phyloP scores from a whole-genome alignment of 2,888 invertebrate species.

The Therioaphis trifolii region DNA sequence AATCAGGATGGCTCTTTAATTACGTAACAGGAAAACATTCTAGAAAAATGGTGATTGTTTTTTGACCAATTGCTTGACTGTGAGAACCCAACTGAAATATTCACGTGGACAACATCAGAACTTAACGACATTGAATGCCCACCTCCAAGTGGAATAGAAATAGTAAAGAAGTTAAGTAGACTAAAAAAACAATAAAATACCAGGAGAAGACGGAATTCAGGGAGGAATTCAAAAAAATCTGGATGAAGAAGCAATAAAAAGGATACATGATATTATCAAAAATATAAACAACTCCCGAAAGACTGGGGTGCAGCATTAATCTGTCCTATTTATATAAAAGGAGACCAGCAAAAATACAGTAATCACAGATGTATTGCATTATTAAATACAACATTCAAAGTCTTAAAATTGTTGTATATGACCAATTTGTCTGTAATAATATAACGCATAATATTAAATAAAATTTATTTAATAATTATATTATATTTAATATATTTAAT shows the following conservation, averaged over 20 bases:
- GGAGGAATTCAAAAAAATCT: too few species aligned
- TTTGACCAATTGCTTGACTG: neutral
- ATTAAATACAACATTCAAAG: too few species aligned
- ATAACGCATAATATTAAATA: too few species aligned
- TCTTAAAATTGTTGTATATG: too few species aligned
- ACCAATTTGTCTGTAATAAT: too few species aligned
- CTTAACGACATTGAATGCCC: conserved; percentile 6
- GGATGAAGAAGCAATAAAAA: conserved; percentile 23
- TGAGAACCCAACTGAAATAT: neutral
- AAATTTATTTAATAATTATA: too few species aligned
- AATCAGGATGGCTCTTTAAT: neutral
- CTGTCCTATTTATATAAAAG: neutral
- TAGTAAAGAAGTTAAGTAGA: too few species aligned
- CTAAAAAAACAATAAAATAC: conserved; percentile 34
- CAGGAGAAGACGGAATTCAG: conserved; percentile 18
- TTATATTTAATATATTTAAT: too few species aligned
- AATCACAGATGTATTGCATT: too few species aligned
- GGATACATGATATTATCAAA: neutral
- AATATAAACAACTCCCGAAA: conserved; percentile 2
- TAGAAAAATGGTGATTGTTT: neutral
- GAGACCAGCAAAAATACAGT: conserved; percentile 2
- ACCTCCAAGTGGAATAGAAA: too few species aligned
- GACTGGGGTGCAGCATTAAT: neutral
- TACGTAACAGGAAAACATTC: neutral
- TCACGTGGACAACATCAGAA: conserved; percentile 11